Conservation (phyloP, 2,113 vertebrate genomes). For the Scatophagus argus region DNA sequence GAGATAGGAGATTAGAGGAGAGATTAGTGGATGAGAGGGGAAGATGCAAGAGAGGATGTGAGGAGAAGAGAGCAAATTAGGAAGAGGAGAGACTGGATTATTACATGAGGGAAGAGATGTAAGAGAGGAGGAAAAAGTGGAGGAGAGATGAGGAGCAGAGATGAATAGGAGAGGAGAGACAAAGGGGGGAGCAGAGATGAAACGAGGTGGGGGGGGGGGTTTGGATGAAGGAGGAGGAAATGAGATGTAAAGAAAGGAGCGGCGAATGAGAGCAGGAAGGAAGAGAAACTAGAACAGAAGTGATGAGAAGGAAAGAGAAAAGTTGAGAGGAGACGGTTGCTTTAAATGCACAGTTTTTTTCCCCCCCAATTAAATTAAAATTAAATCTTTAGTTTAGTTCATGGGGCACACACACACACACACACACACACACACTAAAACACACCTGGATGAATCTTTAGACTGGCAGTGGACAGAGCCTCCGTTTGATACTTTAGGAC, state of each 20-base stretch:
- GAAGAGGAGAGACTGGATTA: slow-evolving; percentile 7
- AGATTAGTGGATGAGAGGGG: slow-evolving; percentile 50
- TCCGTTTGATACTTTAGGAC: neutral
- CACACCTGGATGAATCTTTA: no score
- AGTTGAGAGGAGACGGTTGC: no score
- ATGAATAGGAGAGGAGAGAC: neutral
- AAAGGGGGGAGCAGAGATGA: neutral
- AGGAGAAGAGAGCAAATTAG: slow-evolving; percentile 3
- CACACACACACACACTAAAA: no score
- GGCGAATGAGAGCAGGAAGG: no score
- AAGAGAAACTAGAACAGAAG: neutral
- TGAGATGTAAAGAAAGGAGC: neutral
- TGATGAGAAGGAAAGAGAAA: no score
- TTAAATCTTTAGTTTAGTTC: no score
- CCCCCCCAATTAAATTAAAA: no score
- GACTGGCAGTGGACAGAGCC: neutral
- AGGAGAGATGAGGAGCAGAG: neutral
- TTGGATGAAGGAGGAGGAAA: neutral
- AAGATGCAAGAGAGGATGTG: neutral
- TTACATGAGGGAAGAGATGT: neutral
- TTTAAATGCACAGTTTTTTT: no score
- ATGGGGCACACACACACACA: no score
- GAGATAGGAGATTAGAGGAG: slow-evolving; percentile 34
- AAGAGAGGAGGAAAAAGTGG: neutral
- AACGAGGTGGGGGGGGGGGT: neutral